These are phyloP conservation scores for Pocillopora grandis DNA, from an alignment of 92 coral and sea anemone genomes.

Conservation along the genomic window DNA sequence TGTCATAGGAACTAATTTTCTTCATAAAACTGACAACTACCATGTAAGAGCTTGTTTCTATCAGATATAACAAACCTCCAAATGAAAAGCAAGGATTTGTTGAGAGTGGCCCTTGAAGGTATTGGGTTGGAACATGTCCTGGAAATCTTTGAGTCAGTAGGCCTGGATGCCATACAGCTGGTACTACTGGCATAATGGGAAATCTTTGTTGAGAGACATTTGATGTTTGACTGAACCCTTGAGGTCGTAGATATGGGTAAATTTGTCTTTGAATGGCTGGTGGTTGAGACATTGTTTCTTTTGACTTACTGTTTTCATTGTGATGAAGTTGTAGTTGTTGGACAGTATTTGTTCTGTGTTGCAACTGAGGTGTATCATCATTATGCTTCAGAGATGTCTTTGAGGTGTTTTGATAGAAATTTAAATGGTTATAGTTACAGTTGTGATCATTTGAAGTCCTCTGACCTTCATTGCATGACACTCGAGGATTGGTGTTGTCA, in stretches of 20 bases:
- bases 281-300: background rate
- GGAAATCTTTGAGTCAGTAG: background rate
- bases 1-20: no score
- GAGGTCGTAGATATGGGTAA: constrained; percentile 4
- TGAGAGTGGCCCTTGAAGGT: background rate
- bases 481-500: background rate
- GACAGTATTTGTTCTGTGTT: background rate
- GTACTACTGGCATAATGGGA: constrained; percentile 1
- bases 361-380: background rate
- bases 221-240: background rate
- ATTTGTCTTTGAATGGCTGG: constrained; percentile 23
- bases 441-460: background rate
- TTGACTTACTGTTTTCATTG: background rate
- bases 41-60: no score
- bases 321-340: background rate
- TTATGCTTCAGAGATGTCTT: background rate
- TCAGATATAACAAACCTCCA: constrained; percentile 22
- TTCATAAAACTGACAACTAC: background rate
- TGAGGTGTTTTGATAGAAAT: background rate
- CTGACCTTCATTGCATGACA: background rate
- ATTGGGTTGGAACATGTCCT: background rate
- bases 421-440: background rate
- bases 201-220: constrained; percentile 13
- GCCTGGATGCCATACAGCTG: constrained; percentile 22
- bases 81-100: background rate